Base-by-base conservation (phyloP, 2,797 vertebrate species). In the Tympanoctomys barrerae region DNA sequence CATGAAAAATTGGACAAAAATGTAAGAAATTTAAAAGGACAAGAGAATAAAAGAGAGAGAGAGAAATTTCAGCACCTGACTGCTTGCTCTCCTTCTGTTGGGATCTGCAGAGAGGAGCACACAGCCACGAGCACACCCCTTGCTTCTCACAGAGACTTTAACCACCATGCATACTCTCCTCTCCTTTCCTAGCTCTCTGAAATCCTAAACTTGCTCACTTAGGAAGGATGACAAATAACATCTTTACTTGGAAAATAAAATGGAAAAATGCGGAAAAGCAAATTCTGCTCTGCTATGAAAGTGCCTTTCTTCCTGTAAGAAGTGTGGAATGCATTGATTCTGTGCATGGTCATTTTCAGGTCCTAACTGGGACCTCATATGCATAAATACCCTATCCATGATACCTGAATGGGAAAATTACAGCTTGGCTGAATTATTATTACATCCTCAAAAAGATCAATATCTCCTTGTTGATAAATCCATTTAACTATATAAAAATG, bases 401-500 rank as follows among this genome's bases (percentile, higher is more conserved):
- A 70, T 68, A 78, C 31, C 42, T 70, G 33, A 77, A 39, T 77
- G 46, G 31, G 62, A 78, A 90, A 57, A 82, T 31, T 54, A 24
- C 26, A 75, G 31, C 14, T 93, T 91, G 68, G 16, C n/a, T 86
- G 82, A 82, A 87, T 91, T 90, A 52, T 91, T 90, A 59, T 33
- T 90, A 49, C 61, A 87, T 57, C 24, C n/a, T 88, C 52, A 94
- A 85, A 52, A 87, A 90, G 79, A 89, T 28, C 71, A 88, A 42
- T 93, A 79, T 36, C 66, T 94, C 94, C 87, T 89, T 85, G 42
- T 54, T 88, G 85, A 75, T 59, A 73, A 91, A 87, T 85, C 59
- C 57, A 95, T 68, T 94, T 93, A 93, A 70, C n/a, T 80, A 68
- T 66, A n/a, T 91, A 94, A 94, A 92, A 78, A 49, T 21, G 11